phyloP scores from a whole-genome alignment of 2,888 invertebrate species.

The Anarsia innoxiella region DNA sequence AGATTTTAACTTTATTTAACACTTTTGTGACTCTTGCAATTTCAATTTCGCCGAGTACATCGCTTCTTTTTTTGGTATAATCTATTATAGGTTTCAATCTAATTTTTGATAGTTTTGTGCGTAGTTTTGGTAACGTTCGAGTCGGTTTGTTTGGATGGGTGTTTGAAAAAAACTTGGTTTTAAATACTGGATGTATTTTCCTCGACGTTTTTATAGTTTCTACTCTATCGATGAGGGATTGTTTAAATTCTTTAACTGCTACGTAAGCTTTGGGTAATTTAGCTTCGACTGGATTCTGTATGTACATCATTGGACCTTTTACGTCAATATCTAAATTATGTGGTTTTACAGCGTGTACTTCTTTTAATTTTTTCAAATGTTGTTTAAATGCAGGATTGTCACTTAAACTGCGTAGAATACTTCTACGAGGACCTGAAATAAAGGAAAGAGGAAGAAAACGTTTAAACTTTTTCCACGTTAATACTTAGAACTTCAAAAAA shows the following conservation, averaged over 20 bases:
- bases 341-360: conserved; percentile 50
- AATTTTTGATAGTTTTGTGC: no score
- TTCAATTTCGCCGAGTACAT: no score
- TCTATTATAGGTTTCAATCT: no score
- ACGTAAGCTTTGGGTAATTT: conserved; percentile 46
- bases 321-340: conserved; percentile 41
- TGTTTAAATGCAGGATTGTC: conserved; percentile 37
- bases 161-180: not conserved
- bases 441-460: no score
- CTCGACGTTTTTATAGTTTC: conserved; percentile 23
- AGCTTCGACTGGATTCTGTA: conserved; percentile 58
- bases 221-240: conserved; percentile 28
- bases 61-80: not conserved
- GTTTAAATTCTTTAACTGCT: conserved; percentile 45
- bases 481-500: no score
- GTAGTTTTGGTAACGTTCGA: no score
- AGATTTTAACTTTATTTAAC: no score
- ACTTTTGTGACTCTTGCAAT: no score
- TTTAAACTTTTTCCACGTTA: no score
- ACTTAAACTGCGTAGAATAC: no score
- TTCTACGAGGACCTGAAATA: no score
- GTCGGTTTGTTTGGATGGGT: not conserved
- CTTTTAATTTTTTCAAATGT: conserved; percentile 48
- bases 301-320: conserved; percentile 39
- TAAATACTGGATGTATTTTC: not conserved